Evolutionary conservation across 37 sponge, comb jelly and placozoan genomes (phyloP), one percentile per base, ranked within the genome.

Genomic region (Hormiphora californensis): DNA sequence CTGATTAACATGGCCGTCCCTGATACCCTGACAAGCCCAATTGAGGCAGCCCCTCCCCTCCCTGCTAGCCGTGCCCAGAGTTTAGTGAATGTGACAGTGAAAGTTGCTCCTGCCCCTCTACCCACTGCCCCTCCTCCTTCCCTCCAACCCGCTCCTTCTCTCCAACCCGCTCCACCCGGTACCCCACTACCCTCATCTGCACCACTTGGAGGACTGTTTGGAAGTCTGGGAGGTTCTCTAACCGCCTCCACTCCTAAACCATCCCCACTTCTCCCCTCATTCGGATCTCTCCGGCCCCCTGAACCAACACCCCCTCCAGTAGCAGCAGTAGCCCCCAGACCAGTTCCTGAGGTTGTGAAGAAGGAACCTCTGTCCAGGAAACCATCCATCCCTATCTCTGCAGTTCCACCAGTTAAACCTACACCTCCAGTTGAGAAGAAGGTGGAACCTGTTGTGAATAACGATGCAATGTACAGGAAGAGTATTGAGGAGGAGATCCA

Each of bases 401-500:
- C 4, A n/a, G 43, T 19, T 4, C 23, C 81, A 15, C 23, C 43
- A 0, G 81, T 43, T n/a, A 73, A 73, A 40, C 59, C 19, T 4
- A 57, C 19, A 23, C 4, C 59, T 57, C 39, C 81, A n/a, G 81
- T 32, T 27, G 35, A 73, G 5, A n/a, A 19, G 46, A 73, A 73
- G 81, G 43, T 43, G 23, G 46, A 73, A n/a, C 38, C 46, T 40
- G 46, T 43, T 25, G 81, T 46, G 1, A 73, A 73, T 40, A n/a
- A 43, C 15, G 81, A 73, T 19, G 43, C 46, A 23, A 33, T 73
- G 9, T 73, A 43, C 25, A 46, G 46, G 3, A 73, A 73, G 25
- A 73, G 81, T 46, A 73, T 73, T 43, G 43, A 39, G 21, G 81
- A 73, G 2, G 81, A 73, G 44, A 36, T 73, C n/a, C 7, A 17